These are phyloP conservation scores for Hippopotamyrus pictus DNA, from an alignment of 2,797 vertebrate genomes.

Conservation along the genomic window DNA sequence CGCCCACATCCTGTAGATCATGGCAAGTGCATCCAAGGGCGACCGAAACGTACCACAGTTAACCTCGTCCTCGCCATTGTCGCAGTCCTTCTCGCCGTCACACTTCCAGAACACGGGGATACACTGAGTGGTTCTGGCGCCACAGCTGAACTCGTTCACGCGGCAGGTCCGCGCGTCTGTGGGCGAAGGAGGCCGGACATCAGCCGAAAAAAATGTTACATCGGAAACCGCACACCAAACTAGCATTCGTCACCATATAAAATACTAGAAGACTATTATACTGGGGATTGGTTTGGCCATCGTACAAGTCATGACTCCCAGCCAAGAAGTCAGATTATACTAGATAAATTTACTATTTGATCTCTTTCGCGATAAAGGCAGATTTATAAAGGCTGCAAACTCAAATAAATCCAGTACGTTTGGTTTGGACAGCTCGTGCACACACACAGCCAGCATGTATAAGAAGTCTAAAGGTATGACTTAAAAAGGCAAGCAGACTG, in stretches of 20 bases:
- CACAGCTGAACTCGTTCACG: slow-evolving; percentile 88
- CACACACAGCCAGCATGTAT: not conserved
- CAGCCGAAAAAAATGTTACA: not conserved
- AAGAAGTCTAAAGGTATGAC: not conserved
- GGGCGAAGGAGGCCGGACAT: not conserved
- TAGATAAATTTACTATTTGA: not conserved
- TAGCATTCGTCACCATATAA: not conserved
- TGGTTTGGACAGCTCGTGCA: not conserved
- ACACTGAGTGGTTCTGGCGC: slow-evolving; percentile 80
- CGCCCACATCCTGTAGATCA: not conserved
- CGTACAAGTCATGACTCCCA: not conserved
- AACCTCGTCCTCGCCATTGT: slow-evolving; percentile 86
- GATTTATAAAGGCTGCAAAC: not conserved
- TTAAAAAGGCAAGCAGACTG: not conserved
- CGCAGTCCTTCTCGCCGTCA: slow-evolving; percentile 92
- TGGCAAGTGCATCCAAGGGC: not conserved
- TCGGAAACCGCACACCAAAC: not conserved
- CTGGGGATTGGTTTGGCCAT: not conserved
- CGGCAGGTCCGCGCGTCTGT: slow-evolving; percentile 87
- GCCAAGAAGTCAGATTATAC: not conserved
- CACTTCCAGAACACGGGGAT: slow-evolving; percentile 93
- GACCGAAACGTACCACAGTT: slow-evolving; percentile 71
- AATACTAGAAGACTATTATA: not conserved
- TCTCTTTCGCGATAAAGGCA: not conserved
- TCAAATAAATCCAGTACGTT: not conserved